phyloP scores from a whole-genome alignment of 2,113 vertebrate genomes.

The Merops nubicus region DNA sequence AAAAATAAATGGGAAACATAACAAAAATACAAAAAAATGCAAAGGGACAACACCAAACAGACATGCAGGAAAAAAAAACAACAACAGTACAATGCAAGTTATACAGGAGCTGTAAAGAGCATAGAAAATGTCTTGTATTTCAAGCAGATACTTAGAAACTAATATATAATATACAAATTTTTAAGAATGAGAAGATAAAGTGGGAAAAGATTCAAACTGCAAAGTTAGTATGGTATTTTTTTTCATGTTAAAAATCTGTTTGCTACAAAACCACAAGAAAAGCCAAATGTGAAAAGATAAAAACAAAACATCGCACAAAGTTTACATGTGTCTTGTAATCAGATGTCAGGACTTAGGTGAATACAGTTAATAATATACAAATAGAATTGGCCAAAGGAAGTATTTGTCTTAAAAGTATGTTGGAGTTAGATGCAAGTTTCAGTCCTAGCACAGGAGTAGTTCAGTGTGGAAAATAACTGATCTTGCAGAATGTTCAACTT shows the following conservation, averaged over 20 bases:
- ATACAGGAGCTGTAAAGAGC: background rate
- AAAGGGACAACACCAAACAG: background rate
- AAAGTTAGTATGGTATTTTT: background rate
- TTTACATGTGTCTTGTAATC: background rate
- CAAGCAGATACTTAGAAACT: background rate
- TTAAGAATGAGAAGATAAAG: background rate
- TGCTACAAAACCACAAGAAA: background rate
- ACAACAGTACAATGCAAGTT: background rate
- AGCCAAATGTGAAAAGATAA: background rate
- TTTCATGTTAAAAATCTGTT: background rate
- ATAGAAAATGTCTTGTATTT: background rate
- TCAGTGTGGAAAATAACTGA: background rate
- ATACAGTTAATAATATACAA: background rate
- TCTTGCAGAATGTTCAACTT: background rate
- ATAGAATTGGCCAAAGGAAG: background rate
- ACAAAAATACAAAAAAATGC: background rate
- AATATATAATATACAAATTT: background rate
- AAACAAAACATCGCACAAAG: background rate
- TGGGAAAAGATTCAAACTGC: background rate
- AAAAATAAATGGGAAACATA: background rate
- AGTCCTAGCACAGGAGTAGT: background rate
- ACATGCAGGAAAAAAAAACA: background rate
- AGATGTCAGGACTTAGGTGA: background rate
- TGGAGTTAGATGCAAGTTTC: background rate
- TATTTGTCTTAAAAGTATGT: background rate